Evolutionary conservation across 2,888 invertebrate species (phyloP).

Genomic region (Hemaris fuciformis): DNA sequence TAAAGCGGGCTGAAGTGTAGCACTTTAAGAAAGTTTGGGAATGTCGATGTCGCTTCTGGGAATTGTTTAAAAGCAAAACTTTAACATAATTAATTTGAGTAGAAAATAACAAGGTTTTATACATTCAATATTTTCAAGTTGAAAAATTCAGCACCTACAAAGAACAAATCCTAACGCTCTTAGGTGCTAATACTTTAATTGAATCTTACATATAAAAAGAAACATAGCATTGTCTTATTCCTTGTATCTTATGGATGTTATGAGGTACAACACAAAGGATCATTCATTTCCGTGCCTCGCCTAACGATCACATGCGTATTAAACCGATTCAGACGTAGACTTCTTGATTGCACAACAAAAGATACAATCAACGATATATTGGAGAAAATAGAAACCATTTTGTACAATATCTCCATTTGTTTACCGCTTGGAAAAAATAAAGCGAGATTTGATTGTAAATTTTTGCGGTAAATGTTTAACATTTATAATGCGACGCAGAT

Average conservation of each 20-base stretch:
- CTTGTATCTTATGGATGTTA: not conserved
- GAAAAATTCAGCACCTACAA: not conserved
- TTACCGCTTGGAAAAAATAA: not conserved
- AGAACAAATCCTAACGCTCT: not conserved
- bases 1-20: constrained; percentile 23
- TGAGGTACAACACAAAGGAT: too few species aligned
- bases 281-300: not conserved
- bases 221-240: not conserved
- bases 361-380: not conserved
- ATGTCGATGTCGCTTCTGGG: constrained; percentile 39
- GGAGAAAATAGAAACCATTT: not conserved
- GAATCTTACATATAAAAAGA: not conserved
- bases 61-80: constrained; percentile 40
- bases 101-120: not conserved
- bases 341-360: not conserved
- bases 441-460: not conserved
- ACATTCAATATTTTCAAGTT: not conserved
- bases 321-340: not conserved
- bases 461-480: not conserved
- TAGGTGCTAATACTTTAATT: not conserved
- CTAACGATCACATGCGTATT: not conserved
- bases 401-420: not conserved
- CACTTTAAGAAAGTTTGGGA: constrained; percentile 39
- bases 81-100: constrained; percentile 36
- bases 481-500: not conserved